Evolutionary conservation across 2,113 vertebrate genomes (phyloP).

Genomic region (Manacus vitellinus): DNA sequence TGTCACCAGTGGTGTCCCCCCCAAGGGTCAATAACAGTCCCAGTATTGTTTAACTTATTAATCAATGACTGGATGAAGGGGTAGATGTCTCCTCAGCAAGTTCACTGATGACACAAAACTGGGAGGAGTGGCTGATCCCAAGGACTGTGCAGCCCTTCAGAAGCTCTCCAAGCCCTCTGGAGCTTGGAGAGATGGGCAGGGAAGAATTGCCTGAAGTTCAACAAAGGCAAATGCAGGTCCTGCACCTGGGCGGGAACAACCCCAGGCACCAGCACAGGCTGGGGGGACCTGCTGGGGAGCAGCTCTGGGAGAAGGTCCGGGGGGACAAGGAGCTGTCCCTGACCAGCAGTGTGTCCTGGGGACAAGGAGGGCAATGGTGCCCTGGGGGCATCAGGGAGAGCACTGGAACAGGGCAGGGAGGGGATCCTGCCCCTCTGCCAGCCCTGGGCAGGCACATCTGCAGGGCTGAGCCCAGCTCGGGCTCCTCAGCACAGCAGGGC

Average conservation of each 20-base stretch:
- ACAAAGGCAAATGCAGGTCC: neutral
- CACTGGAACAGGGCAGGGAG: neutral
- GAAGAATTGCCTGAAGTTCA: neutral
- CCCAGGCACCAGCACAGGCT: neutral
- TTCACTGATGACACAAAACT: neutral
- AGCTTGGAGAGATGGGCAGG: neutral
- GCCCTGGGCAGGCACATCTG: neutral
- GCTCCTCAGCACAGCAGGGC: neutral
- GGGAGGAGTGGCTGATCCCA: neutral
- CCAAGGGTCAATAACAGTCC: neutral
- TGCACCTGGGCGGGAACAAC: neutral
- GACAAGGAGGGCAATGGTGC: neutral
- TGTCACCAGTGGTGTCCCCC: neutral
- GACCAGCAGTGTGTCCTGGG: neutral
- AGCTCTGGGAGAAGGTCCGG: neutral
- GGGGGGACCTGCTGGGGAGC: neutral
- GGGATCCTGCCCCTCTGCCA: neutral
- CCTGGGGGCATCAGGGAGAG: neutral
- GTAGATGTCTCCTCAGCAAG: neutral
- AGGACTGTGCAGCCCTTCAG: neutral
- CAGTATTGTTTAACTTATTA: neutral
- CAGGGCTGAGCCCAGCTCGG: neutral
- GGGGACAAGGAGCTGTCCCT: neutral
- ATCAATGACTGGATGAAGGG: no score
- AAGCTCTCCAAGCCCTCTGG: rapidly evolving